These are phyloP conservation scores for Bombus pascuorum DNA, from an alignment of 1,140 invertebrate species.

Conservation along the genomic window DNA sequence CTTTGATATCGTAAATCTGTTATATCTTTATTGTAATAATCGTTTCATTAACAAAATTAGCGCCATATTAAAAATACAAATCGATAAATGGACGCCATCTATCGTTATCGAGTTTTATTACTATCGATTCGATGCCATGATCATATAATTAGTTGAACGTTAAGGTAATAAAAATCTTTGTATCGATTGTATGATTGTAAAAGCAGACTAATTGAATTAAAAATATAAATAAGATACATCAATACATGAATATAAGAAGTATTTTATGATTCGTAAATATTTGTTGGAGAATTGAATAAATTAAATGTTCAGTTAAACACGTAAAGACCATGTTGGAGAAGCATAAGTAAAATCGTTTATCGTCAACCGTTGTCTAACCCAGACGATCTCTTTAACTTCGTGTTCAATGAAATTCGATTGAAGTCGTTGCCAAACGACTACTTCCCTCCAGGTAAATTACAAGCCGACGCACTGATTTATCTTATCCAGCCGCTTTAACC, in stretches of 20 bases:
- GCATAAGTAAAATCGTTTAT: slow-evolving; percentile 25
- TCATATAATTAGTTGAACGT: neutral
- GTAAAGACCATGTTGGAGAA: neutral
- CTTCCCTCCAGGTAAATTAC: slow-evolving; percentile 46
- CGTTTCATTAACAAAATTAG: neutral
- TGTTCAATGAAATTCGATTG: slow-evolving; percentile 46
- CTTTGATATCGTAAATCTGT: neutral
- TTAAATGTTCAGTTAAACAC: neutral
- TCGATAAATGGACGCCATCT: neutral
- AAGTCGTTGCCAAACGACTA: slow-evolving; percentile 48
- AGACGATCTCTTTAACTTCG: slow-evolving; percentile 39
- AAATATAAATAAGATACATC: neutral
- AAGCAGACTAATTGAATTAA: neutral
- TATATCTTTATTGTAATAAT: neutral
- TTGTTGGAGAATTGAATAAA: neutral
- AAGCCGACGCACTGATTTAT: slow-evolving; percentile 25
- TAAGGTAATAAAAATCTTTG: neutral
- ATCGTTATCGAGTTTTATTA: neutral
- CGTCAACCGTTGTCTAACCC: slow-evolving; percentile 35
- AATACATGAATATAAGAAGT: neutral
- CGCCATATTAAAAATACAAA: neutral
- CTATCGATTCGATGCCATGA: neutral
- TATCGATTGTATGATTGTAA: too few relatives aligned
- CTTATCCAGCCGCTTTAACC: slow-evolving; percentile 5
- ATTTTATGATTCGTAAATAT: neutral